Evolutionary conservation across 1,140 invertebrate genomes (phyloP).

Genomic region (Macrostomum lignano): DNA sequence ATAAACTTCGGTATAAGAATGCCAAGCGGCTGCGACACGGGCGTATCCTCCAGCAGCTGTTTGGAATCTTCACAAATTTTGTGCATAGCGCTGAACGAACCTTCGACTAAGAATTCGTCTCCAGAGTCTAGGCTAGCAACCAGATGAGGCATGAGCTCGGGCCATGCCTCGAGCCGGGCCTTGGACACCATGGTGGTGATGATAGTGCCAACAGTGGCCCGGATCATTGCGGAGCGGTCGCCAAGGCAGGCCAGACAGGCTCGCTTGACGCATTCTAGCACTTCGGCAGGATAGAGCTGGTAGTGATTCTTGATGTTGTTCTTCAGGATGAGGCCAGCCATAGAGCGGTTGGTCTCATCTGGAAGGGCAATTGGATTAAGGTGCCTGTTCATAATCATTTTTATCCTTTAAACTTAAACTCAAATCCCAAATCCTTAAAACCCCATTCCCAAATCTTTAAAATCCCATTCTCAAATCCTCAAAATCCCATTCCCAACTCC

Average conservation of each 20-base stretch:
- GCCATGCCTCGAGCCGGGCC: constrained; percentile 69
- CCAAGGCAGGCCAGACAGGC: constrained; percentile 78
- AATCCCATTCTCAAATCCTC: no score
- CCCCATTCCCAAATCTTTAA: no score
- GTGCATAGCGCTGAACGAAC: no score
- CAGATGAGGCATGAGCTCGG: constrained; percentile 62
- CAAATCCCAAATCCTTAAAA: no score
- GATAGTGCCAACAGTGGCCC: constrained; percentile 84
- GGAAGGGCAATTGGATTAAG: no score
- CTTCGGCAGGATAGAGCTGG: constrained; percentile 56
- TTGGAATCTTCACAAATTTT: constrained; percentile 82
- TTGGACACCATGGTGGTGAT: constrained; percentile 72
- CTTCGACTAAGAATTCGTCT: no score
- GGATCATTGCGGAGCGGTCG: constrained; percentile 65
- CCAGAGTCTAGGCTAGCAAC: constrained; percentile 78
- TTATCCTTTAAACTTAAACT: no score
- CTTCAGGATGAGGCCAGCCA: constrained; percentile 86
- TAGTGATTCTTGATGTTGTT: constrained; percentile 89
- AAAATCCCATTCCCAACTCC: no score
- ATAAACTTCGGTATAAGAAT: no score
- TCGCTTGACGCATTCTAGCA: constrained; percentile 39
- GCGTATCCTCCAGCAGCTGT: no score
- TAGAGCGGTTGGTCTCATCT: constrained; percentile 78
- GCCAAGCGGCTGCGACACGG: no score
- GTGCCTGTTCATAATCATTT: not conserved